Base-by-base conservation (phyloP, 1,140 invertebrate species). In the Bicyclus anynana region DNA sequence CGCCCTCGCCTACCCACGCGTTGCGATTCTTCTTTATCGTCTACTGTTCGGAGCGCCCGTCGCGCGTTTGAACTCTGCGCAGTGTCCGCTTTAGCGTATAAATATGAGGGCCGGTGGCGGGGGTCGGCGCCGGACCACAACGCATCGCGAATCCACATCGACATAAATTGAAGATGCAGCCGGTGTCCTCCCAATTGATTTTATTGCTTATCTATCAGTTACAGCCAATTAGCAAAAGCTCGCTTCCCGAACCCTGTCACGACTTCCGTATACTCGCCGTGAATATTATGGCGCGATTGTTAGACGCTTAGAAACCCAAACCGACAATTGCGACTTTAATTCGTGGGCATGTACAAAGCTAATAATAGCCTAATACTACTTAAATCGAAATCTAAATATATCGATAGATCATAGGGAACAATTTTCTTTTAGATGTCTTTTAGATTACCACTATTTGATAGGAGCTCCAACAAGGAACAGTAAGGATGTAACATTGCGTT, bases 31-130 rank as follows among this genome's bases (percentile, higher is more conserved):
- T 73, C 74, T 79, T 72, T 83, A 80, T 72, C 83, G 84, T 84
- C 84, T 84, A 86, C 80, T 80, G 84, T 87, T 77, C 67, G 70
- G 81, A 80, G 75, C 81, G 83, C 77, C 76, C 79, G 84, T 75
- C 78, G 81, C 74, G 78, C 84, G 83, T 87, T 87, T 87, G 84
- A 87, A 87, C 84, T 87, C 83, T 82, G 80, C 68, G 79, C 77
- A 67, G 67, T 71, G 80, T 71, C 84, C 76, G 82, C 84, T 74
- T 84, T 84, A 80, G 70, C 81, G 84, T 87, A 87, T 87, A 86
- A 87, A 87, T 87, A 87, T 87, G 84, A 80, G 74, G 76, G 64
- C 72, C 77, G 64, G 84, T 85, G 81, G 84, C 80, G 81, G 84
- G 82, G 84, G 80, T 70, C 71, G 78, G 70, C 79, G 81, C 73